Base-by-base conservation (phyloP, 2,797 vertebrate species). In the Lophotriccus pileatus region DNA sequence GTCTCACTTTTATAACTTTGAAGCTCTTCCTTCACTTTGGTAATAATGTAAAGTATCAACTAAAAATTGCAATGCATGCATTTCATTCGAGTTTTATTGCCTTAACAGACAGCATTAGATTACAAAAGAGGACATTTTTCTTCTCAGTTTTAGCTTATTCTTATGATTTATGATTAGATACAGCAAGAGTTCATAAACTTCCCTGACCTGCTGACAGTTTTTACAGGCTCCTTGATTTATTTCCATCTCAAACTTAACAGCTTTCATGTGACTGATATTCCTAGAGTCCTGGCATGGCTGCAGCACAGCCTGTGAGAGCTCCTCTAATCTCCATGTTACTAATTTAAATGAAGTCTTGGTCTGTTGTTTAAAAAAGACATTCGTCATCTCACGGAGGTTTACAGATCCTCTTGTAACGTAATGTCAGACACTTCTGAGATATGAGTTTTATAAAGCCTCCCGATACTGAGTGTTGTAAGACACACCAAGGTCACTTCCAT, bases 261-360 rank as follows among this genome's bases (percentile, higher is more conserved):
- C 98, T 98, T 98, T 98, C 97, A 98, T 98, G 98, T 99, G 99
- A 99, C 98, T 98, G 98, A 98, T 99, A 98, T 98, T 98, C 98
- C 98, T 98, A 97, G 97, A 98, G 95, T 98, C 98, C 97, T 98
- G 94, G 98, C 93, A 87, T 94, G 98, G 98, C 97, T 97, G 96
- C 97, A 96, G 97, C 97, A 94, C 95, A 96, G 97, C 96, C 98
- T 93, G 96, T 97, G 97, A 98, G 97, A 96, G 97, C 95, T 96
- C 90, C 75, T 98, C 98, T 98, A 98, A 99, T 98, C 98, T 98
- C 96, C 97, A 95, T 94, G 96, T 98, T 98, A 98, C 98, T 98
- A 98, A 99, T 99, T 99, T 98, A 98, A 99, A 99, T 98, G 97
- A 98, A 98, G 98, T 98, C 98, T 98, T 98, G 97, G 98, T 98